Percentiles rank a stretch among this genome's conserved stretches.
Conservation (phyloP, 2,888 invertebrate species). For the Palloptera scutellata region DNA sequence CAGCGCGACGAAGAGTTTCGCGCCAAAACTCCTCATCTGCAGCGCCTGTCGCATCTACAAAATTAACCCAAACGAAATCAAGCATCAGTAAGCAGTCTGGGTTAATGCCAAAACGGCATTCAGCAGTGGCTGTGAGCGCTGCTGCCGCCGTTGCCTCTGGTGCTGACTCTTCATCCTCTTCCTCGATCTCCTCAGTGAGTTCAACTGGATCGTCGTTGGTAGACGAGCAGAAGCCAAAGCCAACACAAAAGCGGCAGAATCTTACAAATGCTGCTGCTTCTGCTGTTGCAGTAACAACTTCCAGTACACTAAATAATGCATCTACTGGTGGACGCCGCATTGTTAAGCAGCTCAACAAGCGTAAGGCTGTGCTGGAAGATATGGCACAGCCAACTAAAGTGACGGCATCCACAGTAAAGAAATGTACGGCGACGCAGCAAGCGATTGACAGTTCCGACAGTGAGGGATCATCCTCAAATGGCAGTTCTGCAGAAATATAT, state of each 20-base stretch:
- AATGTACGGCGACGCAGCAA: too few species aligned
- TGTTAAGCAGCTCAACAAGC: constrained; percentile 49
- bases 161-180: constrained; percentile 42
- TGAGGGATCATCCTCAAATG: constrained; percentile 40
- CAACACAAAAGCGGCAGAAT: neutral
- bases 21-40: constrained; percentile 48
- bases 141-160: constrained; percentile 31
- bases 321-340: constrained; percentile 40
- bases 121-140: constrained; percentile 32
- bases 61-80: constrained; percentile 62
- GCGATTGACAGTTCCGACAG: too few species aligned
- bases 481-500: constrained; percentile 34
- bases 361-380: constrained; percentile 43
- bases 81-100: neutral
- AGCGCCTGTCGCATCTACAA: constrained; percentile 46
- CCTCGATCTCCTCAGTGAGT: constrained; percentile 35
- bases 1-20: constrained; percentile 42
- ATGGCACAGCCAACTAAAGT: constrained; percentile 22
- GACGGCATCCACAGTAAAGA: too few species aligned
- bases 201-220: constrained; percentile 6
- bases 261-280: neutral
- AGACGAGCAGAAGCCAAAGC: neutral
- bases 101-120: constrained; percentile 6
- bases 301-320: too few species aligned
- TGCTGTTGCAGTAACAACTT: neutral